Percentiles rank a stretch among this genome's conserved stretches.
These are phyloP conservation scores for Lamellibrachia luymesi DNA, from an alignment of 1,140 invertebrate genomes.

Conservation along the genomic window DNA sequence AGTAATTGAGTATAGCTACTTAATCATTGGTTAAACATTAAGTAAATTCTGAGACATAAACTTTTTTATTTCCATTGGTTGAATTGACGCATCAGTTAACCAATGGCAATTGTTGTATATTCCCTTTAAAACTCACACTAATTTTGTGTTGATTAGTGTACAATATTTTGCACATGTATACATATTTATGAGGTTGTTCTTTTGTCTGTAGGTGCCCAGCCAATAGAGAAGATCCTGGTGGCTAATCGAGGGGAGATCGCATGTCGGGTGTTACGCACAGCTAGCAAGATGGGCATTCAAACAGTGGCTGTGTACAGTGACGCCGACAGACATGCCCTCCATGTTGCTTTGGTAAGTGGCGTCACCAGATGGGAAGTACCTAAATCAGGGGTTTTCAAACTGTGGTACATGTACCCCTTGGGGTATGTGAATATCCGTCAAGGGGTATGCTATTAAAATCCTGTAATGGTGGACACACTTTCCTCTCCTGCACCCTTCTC, in stretches of 20 bases:
- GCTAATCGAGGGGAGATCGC: conserved; percentile 78
- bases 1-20: too few species aligned
- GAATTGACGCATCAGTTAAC: too few species aligned
- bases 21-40: too few species aligned
- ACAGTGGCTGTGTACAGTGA: conserved; percentile 96
- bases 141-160: too few species aligned
- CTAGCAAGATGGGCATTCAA: conserved; percentile 82
- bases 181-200: neutral
- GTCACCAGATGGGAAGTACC: neutral
- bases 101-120: too few species aligned
- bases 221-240: conserved; percentile 70
- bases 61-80: too few species aligned
- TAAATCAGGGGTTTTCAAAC: neutral
- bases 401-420: neutral
- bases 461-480: too few species aligned
- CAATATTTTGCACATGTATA: neutral
- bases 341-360: conserved; percentile 58
- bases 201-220: neutral
- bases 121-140: too few species aligned
- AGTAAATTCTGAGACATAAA: too few species aligned
- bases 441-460: too few species aligned
- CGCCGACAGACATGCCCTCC: conserved; percentile 70
- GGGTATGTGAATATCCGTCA: too few species aligned
- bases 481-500: too few species aligned
- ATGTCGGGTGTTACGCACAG: conserved; percentile 76